Evolutionary conservation across 2,888 invertebrate species (phyloP).

Genomic region (Dicyrtoma fusca): DNA sequence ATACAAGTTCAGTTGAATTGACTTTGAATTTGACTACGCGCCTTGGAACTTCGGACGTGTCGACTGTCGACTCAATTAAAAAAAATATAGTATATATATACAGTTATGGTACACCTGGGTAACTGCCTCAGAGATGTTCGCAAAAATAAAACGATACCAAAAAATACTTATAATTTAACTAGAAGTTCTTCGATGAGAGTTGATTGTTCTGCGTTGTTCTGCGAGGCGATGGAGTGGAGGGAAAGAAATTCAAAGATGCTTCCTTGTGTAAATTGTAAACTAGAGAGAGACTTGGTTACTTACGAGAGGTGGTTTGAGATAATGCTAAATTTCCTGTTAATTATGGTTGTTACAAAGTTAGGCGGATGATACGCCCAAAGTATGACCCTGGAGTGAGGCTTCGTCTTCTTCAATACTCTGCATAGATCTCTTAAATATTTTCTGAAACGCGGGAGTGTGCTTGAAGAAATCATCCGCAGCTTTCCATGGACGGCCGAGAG

Average conservation of each 20-base stretch:
- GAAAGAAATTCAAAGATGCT: slow-evolving; percentile 14
- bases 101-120: slow-evolving; percentile 6
- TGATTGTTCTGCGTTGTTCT: slow-evolving; percentile 25
- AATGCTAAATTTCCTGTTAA: neutral
- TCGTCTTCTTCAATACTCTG: slow-evolving; percentile 26
- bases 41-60: slow-evolving; percentile 8
- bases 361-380: slow-evolving; percentile 12
- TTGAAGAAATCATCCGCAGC: slow-evolving; percentile 59
- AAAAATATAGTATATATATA: slow-evolving; percentile 1
- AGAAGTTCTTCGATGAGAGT: slow-evolving; percentile 19
- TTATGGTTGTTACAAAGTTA: neutral
- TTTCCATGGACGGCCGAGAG: slow-evolving; percentile 66
- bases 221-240: slow-evolving; percentile 18
- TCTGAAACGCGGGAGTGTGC: slow-evolving; percentile 22
- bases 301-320: slow-evolving; percentile 19
- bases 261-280: slow-evolving; percentile 1
- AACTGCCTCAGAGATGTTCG: slow-evolving; percentile 6
- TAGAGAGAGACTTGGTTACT: slow-evolving; percentile 19
- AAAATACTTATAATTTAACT: slow-evolving; percentile 22
- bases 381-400: neutral
- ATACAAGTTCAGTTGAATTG: neutral
- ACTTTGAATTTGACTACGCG: slow-evolving; percentile 17
- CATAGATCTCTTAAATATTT: slow-evolving; percentile 25
- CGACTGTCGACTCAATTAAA: slow-evolving; percentile 15
- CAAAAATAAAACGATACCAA: slow-evolving; percentile 14